A percentile compares a stretch with the other conserved stretches of the same genome.
phyloP scores from a whole-genome alignment of 2,888 invertebrate genomes.

The Ceriagrion tenellum region DNA sequence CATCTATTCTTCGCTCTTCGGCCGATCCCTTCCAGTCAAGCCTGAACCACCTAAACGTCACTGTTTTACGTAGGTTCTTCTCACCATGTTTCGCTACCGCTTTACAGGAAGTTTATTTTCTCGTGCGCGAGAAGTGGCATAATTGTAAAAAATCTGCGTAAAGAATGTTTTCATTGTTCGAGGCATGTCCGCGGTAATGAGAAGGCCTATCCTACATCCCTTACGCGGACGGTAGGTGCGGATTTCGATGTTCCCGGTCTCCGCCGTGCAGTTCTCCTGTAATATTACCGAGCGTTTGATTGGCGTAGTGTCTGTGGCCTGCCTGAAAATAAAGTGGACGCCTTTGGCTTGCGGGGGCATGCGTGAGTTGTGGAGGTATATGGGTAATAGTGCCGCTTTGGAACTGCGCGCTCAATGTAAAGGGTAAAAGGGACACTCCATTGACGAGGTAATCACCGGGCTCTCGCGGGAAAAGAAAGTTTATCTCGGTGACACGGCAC shows the following conservation, averaged over 20 bases:
- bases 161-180: not conserved
- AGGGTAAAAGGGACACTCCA: not conserved
- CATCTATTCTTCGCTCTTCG: no score
- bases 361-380: not conserved
- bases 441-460: not conserved
- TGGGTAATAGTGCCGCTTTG: not conserved
- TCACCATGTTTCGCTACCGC: no score
- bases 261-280: not conserved
- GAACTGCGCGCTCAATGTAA: not conserved
- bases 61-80: no score
- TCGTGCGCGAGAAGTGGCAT: no score
- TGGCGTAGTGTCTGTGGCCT: not conserved
- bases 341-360: not conserved
- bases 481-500: constrained; percentile 31
- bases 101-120: no score
- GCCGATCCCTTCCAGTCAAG: no score
- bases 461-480: not conserved
- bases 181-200: not conserved
- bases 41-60: no score
- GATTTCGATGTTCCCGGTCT: not conserved
- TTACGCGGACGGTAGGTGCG: not conserved
- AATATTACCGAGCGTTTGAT: not conserved
- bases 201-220: not conserved
- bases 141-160: no score
- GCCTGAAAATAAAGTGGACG: not conserved